These are phyloP conservation scores for Lycodopsis pacificus DNA, from an alignment of 2,797 vertebrate species.

Conservation along the genomic window DNA sequence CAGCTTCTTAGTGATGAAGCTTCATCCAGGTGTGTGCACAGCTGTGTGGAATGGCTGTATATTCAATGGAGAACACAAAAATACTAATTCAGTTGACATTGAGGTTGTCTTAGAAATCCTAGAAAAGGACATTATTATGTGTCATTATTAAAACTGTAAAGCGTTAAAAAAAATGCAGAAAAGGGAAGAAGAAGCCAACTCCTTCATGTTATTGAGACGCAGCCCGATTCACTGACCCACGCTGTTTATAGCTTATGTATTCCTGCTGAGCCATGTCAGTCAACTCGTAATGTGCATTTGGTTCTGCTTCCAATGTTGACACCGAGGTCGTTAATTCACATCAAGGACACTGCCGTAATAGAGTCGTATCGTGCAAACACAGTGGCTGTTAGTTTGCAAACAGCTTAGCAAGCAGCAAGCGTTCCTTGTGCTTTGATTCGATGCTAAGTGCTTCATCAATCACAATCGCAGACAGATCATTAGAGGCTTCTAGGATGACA, in stretches of 20 bases:
- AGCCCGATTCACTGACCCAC: slow-evolving; percentile 23
- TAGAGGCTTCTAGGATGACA: slow-evolving; percentile 79
- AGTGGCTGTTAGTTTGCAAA: slow-evolving; percentile 72
- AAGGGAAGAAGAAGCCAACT: slow-evolving; percentile 4
- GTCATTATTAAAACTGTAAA: slow-evolving; percentile 27
- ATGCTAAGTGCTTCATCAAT: slow-evolving; percentile 83
- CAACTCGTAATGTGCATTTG: slow-evolving; percentile 43
- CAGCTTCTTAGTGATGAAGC: slow-evolving; percentile 17
- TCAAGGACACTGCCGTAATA: slow-evolving; percentile 76
- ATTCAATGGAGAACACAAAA: slow-evolving; percentile 40
- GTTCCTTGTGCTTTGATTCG: slow-evolving; percentile 71
- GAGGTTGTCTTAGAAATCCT: slow-evolving; percentile 32
- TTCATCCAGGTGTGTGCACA: slow-evolving; percentile 58
- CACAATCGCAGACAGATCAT: slow-evolving; percentile 79
- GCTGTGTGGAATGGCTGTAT: slow-evolving; percentile 45
- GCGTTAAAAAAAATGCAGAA: slow-evolving; percentile 4
- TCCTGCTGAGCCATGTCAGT: slow-evolving; percentile 56
- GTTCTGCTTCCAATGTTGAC: slow-evolving; percentile 55
- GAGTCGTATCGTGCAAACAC: slow-evolving; percentile 65
- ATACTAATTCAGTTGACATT: slow-evolving; percentile 16
- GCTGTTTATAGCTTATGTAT: slow-evolving; percentile 31
- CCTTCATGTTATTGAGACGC: slow-evolving; percentile 16
- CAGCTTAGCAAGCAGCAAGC: slow-evolving; percentile 72
- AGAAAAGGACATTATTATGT: slow-evolving; percentile 12
- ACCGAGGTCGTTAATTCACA: slow-evolving; percentile 72